Conservation (phyloP, 2,113 vertebrate species). For the Vicugna pacos region DNA sequence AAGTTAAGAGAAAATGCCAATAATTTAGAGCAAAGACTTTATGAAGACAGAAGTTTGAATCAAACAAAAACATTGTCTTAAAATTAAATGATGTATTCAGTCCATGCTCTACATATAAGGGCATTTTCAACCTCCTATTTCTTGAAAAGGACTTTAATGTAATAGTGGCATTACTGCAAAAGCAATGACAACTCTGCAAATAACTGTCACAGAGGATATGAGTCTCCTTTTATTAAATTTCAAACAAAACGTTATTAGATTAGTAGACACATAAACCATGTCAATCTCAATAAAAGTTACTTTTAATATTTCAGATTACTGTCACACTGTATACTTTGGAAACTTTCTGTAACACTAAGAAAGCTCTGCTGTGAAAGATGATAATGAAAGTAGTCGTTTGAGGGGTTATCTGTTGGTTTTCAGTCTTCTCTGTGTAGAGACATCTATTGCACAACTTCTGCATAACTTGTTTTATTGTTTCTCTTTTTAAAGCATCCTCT, state of each 20-base stretch:
- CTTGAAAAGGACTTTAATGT: not conserved
- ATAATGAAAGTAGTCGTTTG: not conserved
- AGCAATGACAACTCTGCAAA: slow-evolving; percentile 4
- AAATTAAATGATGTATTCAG: not conserved
- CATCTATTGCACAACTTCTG: not conserved
- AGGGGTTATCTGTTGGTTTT: not conserved
- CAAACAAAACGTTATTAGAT: slow-evolving; percentile 41
- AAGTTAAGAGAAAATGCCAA: slow-evolving; percentile 5
- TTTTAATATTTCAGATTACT: slow-evolving; percentile 42
- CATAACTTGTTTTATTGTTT: slow-evolving; percentile 9
- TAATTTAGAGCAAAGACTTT: slow-evolving; percentile 28
- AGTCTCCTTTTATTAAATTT: slow-evolving; percentile 26
- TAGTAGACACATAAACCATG: not conserved
- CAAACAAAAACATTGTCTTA: slow-evolving; percentile 18
- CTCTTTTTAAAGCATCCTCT: slow-evolving; percentile 18
- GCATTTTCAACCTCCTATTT: slow-evolving; percentile 11
- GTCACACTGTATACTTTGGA: not conserved
- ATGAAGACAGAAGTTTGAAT: not conserved
- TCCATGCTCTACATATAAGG: not conserved
- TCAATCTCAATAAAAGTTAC: slow-evolving; percentile 1
- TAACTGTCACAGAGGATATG: not conserved
- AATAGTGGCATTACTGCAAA: not conserved
- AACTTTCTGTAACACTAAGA: not conserved
- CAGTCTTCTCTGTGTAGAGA: not conserved
- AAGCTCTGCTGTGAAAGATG: not conserved